Base-by-base conservation (phyloP, 92 coral and sea anemone genomes). In the Galaxea fascicularis region DNA sequence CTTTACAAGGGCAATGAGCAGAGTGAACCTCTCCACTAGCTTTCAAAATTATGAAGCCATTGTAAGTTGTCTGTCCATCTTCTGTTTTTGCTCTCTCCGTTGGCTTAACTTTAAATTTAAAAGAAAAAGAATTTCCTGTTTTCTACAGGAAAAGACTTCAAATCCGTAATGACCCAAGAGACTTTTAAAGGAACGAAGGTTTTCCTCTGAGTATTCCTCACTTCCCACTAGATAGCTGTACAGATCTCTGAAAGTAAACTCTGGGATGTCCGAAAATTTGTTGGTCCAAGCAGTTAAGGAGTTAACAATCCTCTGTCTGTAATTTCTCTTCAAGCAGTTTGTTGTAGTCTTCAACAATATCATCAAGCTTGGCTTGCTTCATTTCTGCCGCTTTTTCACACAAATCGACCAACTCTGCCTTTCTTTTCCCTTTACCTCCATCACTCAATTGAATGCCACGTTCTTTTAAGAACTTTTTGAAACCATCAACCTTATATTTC, bases 51-150 rank as follows among this genome's bases (percentile, higher is more conserved):
- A 87, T 56, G 56, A 83, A 90, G 4, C 86, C 78, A 59, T 92
- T 82, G 71, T 85, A 89, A 21, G 79, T 63, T 30, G 83, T 21
- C 46, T 85, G 69, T 16, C 95, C 88, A 59, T 68, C 82, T 53
- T 91, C 92, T 35, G 88, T 75, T 63, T 87, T 87, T 4, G 86
- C 85, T 62, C 91, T 88, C 66, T 86, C 85, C 0, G 82, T 89
- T n/a, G 93, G 88, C 66, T 87, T 71, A 25, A 88, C 92, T 57
- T 79, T 59, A 68, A 91, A 88, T 74, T 65, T 78, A 39, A 91
- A 87, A n/a, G 66, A 83, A 82, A 78, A 65, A 88, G 20, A 68
- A 90, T 7, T 49, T 66, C 0, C 22, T 67, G 18, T 49, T 26
- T 26, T 82, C 71, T 56, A 74, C 67, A 10, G 84, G 82, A 73